phyloP scores from a whole-genome alignment of 2,113 vertebrate genomes.

The Mormyrus lacerda region DNA sequence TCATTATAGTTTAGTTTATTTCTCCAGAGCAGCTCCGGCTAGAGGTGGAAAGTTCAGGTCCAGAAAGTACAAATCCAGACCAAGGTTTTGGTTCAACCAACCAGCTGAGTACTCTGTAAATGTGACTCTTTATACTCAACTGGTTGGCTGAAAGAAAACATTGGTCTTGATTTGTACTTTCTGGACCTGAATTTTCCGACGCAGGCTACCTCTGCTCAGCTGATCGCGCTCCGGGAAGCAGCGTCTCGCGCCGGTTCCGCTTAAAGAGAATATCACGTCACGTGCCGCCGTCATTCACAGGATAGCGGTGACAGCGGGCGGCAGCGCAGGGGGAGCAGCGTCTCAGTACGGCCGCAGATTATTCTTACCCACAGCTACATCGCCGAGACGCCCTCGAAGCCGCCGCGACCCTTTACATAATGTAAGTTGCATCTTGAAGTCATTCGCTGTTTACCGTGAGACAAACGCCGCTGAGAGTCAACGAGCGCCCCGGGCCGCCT shows the following conservation, averaged over 20 bases:
- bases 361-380: neutral
- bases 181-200: no score
- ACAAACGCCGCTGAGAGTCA: neutral
- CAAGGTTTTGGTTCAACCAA: no score
- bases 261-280: neutral
- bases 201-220: neutral
- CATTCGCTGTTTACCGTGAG: neutral
- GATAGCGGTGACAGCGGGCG: neutral
- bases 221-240: neutral
- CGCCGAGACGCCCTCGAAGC: neutral
- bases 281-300: neutral
- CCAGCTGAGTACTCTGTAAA: no score
- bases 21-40: neutral
- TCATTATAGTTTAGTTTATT: neutral
- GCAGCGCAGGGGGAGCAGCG: neutral
- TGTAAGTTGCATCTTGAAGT: neutral
- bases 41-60: neutral
- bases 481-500: neutral
- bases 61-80: no score
- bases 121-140: no score
- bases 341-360: neutral
- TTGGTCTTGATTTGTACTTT: no score
- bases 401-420: neutral
- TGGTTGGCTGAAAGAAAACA: no score
- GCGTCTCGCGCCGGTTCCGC: neutral